Evolutionary conservation across 2,797 vertebrate species (phyloP), one percentile per base, ranked within the genome.

Genomic region (Echeneis naucrates): DNA sequence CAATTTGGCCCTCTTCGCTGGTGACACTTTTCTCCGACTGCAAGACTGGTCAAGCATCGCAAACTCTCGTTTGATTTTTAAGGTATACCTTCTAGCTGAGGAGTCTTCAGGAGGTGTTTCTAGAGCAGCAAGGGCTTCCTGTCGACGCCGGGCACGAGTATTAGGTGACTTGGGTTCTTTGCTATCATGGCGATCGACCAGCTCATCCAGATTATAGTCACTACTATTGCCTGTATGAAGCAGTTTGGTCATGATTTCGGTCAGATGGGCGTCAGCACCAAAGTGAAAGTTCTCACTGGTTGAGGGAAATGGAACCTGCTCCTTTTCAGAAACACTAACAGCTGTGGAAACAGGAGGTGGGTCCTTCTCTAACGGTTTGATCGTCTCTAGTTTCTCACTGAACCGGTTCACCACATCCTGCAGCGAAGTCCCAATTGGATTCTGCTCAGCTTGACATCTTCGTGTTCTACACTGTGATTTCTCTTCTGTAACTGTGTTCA

Each of bases 131-230:
- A 94, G 91, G 16, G 94, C 95, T 92, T 96, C 94, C 82, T 96
- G 95, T 58, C 95, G 95, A 78, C 94, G 96, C 19, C 94, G 94
- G 59, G 93, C 95, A 78, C 96, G 95, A 35, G 97, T 98, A 85
- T 97, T 95, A 58, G 96, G 96, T 32, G 95, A 95, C 92, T 94
- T 95, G 78, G 91, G 94, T 89, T 96, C 95, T 77, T 92, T 85
- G 75, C 92, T 92, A 62, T 97, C 93, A 33, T 97, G 95, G 55
- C 95, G 95, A 75, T 67, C 94, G 61, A 98, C 94, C 68, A 98
- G 91, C 76, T 99, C 96, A 88, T 93, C 96, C 83, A 98, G 95
- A 88, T 93, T 97, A 82, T 96, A 97, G 91, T 98, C 96, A 87
- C 91, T 93, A 24, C 90, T 80, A 2, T 92, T 95, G 70, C 95